Base-by-base conservation (phyloP, 2,888 invertebrate species). In the Acleris laterana region DNA sequence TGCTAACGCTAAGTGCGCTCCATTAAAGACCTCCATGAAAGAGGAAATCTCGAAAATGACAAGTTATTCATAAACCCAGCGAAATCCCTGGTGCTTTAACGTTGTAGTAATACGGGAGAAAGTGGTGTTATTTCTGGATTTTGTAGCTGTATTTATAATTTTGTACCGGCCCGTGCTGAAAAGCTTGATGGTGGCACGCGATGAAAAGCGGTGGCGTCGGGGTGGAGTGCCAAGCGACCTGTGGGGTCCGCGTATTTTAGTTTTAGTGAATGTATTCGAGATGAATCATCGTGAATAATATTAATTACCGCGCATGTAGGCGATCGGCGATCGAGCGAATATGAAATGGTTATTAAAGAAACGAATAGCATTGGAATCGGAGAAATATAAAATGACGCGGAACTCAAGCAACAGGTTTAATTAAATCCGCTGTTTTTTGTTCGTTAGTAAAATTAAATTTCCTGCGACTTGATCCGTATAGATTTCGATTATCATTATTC, bases 11-110 rank as follows among this genome's bases (percentile, higher is more conserved):
- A 51, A 66, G 65, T 65, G 60, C 61, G 46, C 53, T 60, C 56
- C 50, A 61, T 65, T 65, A 62, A 56, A 66, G 66, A 66, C 61
- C 66, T 61, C 66, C 66, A 51, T 51, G 61, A 66, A 66, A 61
- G 60, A 66, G 66, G 66, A 66, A 66, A 66, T 66, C 66, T 66
- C 51, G 61, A 66, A 66, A 60, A 57, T 61, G 38, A 56, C 61
- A 50, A 57, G 38, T 20, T 22, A 2, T 2, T 22, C 22, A 44
- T 44, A 28, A 59, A 16, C 48, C 7, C 16, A 11, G 3, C 17
- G 3, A 42, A 56, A 13, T 28, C 60, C 25, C 17, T 7, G n/a
- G 3, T 13, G 46, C 38, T 38, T 19, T 48, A 49, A 20, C n/a
- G 9, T 13, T 7, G 38, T 46, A 13, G 42, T 42, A 32, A 19